These are phyloP conservation scores for Neostethus bicornis DNA, from an alignment of 2,797 vertebrate genomes.

Conservation along the genomic window DNA sequence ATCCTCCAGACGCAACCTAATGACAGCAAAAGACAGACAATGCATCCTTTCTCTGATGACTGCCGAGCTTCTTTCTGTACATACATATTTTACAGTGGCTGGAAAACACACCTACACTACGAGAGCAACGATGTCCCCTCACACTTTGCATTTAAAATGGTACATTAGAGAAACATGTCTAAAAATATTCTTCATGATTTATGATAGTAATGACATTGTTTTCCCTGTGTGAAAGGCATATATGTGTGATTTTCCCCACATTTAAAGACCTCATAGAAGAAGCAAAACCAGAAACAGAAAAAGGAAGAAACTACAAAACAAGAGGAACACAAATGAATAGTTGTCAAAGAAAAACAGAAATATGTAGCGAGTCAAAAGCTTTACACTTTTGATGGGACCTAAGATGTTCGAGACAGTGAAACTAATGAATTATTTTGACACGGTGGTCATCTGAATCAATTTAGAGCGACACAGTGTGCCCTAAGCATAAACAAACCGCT, in stretches of 20 bases:
- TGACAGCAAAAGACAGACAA: slow-evolving; percentile 87
- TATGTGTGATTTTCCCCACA: slow-evolving; percentile 66
- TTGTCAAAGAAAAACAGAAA: slow-evolving; percentile 40
- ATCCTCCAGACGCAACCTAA: slow-evolving; percentile 90
- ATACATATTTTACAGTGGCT: slow-evolving; percentile 70
- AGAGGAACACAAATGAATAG: slow-evolving; percentile 2
- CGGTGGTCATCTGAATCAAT: slow-evolving; percentile 73
- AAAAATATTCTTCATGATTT: slow-evolving; percentile 73
- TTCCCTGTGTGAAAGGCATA: slow-evolving; percentile 73
- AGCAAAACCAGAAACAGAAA: slow-evolving; percentile 23
- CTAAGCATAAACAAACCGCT: slow-evolving; percentile 62
- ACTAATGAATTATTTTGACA: slow-evolving; percentile 70
- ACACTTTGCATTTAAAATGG: slow-evolving; percentile 81
- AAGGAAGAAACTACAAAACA: slow-evolving; percentile 17
- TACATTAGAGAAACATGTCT: slow-evolving; percentile 82
- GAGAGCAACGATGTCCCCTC: slow-evolving; percentile 45
- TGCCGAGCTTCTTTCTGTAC: slow-evolving; percentile 65
- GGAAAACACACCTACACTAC: slow-evolving; percentile 61
- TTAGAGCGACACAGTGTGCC: slow-evolving; percentile 65
- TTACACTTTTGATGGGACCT: slow-evolving; percentile 37
- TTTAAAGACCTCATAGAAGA: slow-evolving; percentile 55
- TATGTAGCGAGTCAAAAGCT: slow-evolving; percentile 39
- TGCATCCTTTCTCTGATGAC: slow-evolving; percentile 77
- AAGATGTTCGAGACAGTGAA: slow-evolving; percentile 61
- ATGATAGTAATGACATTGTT: slow-evolving; percentile 78